Conservation (phyloP, 1,140 invertebrate genomes). For the Bombyx mandarina region DNA sequence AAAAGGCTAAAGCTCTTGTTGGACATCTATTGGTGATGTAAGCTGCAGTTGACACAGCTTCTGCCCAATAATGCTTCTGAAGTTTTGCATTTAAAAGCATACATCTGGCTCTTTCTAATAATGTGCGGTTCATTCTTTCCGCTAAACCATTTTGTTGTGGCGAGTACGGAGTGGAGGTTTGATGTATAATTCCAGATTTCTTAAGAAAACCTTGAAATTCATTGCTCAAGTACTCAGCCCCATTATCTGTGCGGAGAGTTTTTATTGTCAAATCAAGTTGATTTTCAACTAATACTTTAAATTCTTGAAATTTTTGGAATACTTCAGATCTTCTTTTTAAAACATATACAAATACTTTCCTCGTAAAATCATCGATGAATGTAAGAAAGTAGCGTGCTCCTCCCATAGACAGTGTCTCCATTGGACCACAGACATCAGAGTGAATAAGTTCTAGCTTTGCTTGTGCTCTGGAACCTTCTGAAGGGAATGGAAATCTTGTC, state of each 20-base stretch:
- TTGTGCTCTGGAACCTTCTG: too few species aligned
- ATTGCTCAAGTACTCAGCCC: too few species aligned
- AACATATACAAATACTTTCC: too few species aligned
- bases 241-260: too few species aligned
- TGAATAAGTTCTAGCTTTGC: too few species aligned
- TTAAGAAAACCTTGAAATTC: too few species aligned
- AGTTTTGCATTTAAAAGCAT: constrained; percentile 26
- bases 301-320: constrained; percentile 43
- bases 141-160: constrained; percentile 56
- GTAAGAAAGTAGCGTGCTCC: constrained; percentile 50
- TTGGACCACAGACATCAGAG: too few species aligned
- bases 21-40: constrained; percentile 24
- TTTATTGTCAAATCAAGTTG: too few species aligned
- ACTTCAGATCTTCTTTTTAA: too few species aligned
- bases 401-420: constrained; percentile 42
- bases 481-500: too few species aligned
- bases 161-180: constrained; percentile 32
- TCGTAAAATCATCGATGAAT: too few species aligned
- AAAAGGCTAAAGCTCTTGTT: constrained; percentile 12
- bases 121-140: constrained; percentile 38
- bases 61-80: constrained; percentile 20
- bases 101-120: constrained; percentile 32
- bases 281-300: constrained; percentile 30
- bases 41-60: constrained; percentile 19
- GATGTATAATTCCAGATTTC: too few species aligned